These are phyloP conservation scores for Bugula neritina DNA, from an alignment of 2,888 invertebrate genomes.

Conservation along the genomic window DNA sequence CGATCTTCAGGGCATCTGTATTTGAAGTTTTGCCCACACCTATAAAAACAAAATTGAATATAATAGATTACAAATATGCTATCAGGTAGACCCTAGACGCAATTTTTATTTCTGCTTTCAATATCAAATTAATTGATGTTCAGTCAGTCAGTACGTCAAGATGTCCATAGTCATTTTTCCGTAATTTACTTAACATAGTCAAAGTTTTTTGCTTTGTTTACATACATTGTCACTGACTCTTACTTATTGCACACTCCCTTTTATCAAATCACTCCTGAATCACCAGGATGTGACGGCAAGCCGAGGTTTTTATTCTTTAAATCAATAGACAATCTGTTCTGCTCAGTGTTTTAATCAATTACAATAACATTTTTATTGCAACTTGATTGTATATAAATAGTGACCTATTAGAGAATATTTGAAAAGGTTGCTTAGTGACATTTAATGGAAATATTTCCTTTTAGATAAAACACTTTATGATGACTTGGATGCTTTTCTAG, in stretches of 20 bases:
- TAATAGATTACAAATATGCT: background rate
- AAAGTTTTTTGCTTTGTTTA: conserved; percentile 5
- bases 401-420: conserved; percentile 25
- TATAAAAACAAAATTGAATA: background rate
- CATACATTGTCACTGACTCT: background rate
- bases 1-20: conserved; percentile 1
- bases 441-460: conserved; percentile 27
- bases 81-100: background rate
- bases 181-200: background rate
- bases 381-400: conserved; percentile 26
- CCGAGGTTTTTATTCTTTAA: conserved; percentile 17
- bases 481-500: conserved; percentile 13
- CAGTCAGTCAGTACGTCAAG: too few relatives aligned
- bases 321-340: conserved; percentile 5
- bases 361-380: conserved; percentile 26
- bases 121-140: background rate
- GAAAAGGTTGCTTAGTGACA: conserved; percentile 25
- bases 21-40: conserved; percentile 11
- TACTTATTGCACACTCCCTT: background rate
- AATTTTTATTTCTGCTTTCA: background rate
- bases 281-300: conserved; percentile 25
- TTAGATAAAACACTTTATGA: conserved; percentile 12
- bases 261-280: background rate
- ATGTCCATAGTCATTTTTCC: conserved; percentile 26
- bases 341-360: conserved; percentile 17